Evolutionary conservation across 2,797 vertebrate genomes (phyloP), one percentile per base, ranked within the genome.

Genomic region (Enteromius treurensis): DNA sequence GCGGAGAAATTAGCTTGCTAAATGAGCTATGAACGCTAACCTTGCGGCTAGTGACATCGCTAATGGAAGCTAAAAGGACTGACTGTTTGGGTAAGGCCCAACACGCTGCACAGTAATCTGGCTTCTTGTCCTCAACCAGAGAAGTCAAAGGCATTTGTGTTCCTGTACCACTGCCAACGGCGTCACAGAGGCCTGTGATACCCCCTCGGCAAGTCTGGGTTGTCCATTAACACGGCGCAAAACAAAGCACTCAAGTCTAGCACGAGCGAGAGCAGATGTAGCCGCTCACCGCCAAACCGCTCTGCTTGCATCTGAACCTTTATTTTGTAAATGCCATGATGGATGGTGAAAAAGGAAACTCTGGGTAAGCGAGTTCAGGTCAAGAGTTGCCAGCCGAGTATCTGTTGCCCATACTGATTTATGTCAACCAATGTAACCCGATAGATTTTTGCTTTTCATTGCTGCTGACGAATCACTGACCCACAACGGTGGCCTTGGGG

Each of bases 381-480:
- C 40, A 73, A 62, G 49, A 40, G 51, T 60, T 58, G 51, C 10
- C 34, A 47, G 37, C 37, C 0, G 85, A 88, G 86, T 76, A 88
- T 92, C 91, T 87, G 88, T 65, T 7, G 79, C 91, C 90, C 85
- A 80, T 40, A 80, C 89, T 88, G 85, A 93, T 93, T 91, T 91
- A 86, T 80, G 45, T 92, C 89, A 83, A 87, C 89, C 92, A 92
- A 93, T 62, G 83, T 45, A 65, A 82, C 58, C 70, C 77, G 82
- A 93, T 86, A 80, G 88, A 92, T 90, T 90, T 42, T 86, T 84
- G 90, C 92, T 93, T 93, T 93, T 82, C 79, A 91, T 86, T 74
- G 91, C 90, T 89, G 86, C 91, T 91, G 91, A 94, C 92, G 92
- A 94, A 92, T 92, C 90, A 92, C 91, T 70, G 92, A 95, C 92